Conservation (phyloP, 2,113 vertebrate genomes). For the Acanthisitta chloris region DNA sequence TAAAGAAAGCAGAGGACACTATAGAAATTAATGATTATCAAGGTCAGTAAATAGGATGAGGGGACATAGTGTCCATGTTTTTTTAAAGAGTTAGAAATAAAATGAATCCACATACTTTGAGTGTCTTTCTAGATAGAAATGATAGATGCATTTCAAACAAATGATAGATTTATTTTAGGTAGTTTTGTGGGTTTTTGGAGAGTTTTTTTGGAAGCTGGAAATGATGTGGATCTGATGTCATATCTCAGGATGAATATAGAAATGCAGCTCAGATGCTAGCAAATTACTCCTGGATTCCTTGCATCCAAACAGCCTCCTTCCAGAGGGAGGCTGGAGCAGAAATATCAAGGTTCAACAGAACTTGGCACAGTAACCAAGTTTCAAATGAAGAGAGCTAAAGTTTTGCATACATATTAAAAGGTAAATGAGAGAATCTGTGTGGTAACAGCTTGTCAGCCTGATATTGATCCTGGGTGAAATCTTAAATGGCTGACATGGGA, state of each 20-base stretch:
- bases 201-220: neutral
- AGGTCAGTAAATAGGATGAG: neutral
- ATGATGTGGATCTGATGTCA: neutral
- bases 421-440: neutral
- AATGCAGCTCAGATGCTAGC: neutral
- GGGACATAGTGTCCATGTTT: accelerated
- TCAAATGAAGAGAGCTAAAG: neutral
- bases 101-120: neutral
- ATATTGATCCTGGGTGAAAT: neutral
- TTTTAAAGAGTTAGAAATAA: neutral
- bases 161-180: neutral
- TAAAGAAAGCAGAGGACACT: neutral
- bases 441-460: neutral
- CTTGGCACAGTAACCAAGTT: neutral
- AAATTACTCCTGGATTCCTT: neutral
- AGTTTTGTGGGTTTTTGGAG: neutral
- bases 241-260: neutral
- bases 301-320: neutral
- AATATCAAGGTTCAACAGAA: neutral
- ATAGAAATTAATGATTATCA: neutral
- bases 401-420: neutral
- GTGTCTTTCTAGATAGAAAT: neutral
- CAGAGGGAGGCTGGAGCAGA: neutral
- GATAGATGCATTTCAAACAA: neutral
- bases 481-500: neutral